Base-by-base conservation (phyloP, 2,888 invertebrate species). In the Gymnosoma rotundatum region DNA sequence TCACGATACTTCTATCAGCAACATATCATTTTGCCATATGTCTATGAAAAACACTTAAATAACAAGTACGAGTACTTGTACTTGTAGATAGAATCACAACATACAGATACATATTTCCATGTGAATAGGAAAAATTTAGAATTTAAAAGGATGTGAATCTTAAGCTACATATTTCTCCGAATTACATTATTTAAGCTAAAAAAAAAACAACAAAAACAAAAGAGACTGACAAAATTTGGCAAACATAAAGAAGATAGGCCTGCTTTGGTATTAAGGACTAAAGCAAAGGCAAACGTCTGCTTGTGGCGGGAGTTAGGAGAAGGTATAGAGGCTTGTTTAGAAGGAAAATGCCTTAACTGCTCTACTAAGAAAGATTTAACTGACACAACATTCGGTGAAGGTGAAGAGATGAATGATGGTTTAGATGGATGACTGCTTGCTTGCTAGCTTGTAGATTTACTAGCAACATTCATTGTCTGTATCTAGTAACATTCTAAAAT, bases 11-110 rank as follows among this genome's bases (percentile, higher is more conserved):
- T 76, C 48, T 48, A 76, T 78, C 74, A 76, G 60, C 64, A 80
- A 80, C 64, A 80, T 60, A 66, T 78, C 60, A 67, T 81, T 69
- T 61, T 84, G 73, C 74, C 81, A 84, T 45, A 81, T 81, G 81
- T 78, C 75, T 82, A 50, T 66, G 70, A 82, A 76, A 42, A 75
- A 69, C 58, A 76, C 75, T 82, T 52, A 60, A 60, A 20, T 45
- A 64, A 76, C 75, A 70, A 76, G 75, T 76, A 76, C 64, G 70
- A 76, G 75, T 76, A 76, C 64, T 73, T 60, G 58, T 73, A 73
- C 69, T 80, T 64, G 48, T 60, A 64, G 32, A 42, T 60, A 64
- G 32, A 42, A 38, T 32, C 54, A 16, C 63, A 32, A 54, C 45
- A 36, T n/a, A 25, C 25, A 42, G 5, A 76, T n/a, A n/a, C n/a